Base-by-base conservation (phyloP, 2,888 invertebrate species). In the Pachliopta kotzebuea region DNA sequence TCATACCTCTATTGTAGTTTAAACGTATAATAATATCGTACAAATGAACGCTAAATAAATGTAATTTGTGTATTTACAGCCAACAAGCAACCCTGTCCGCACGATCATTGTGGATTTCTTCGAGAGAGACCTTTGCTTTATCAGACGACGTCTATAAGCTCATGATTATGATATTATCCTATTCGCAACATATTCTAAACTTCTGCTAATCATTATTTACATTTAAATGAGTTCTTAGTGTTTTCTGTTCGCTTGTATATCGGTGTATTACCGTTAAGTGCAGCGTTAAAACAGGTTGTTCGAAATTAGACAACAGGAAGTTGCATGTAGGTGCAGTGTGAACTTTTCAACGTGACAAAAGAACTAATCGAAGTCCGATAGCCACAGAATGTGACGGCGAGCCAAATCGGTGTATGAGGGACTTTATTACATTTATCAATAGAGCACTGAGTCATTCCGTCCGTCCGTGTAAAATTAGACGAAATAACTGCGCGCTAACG, bases 371-470 rank as follows among this genome's bases (percentile, higher is more conserved):
- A 54, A 57, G 45, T 21, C 9, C 45, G 37, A 17, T 80, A 79
- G 79, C 81, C 79, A 78, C 77, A 74, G 79, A 76, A 80, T 74
- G 79, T 76, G 76, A 78, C 77, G 50, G 73, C 70, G 69, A 70
- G 69, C 68, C 76, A 72, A 84, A 84, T 85, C 84, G 80, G 69
- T 62, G 76, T 73, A 70, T 65, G 64, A 45, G 72, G 70, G 77
- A 79, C 79, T 79, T 81, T 80, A 84, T 79, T 80, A 78, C 80
- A 77, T 70, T 69, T 80, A 84, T 85, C 84, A 83, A 83, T 84
- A 81, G 79, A 77, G 75, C n/a, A 29, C 45, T 66, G 53, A 66
- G 24, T 66, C 65, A 66, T 65, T 67, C 74, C 67, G 70, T 69
- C 67, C 71, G 73, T 73, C 69, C 72, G 73, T 72, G 74, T 84